Evolutionary conservation across 2,797 vertebrate genomes (phyloP), one percentile per base, ranked within the genome.

Genomic region (Melanotaenia maccullochi): DNA sequence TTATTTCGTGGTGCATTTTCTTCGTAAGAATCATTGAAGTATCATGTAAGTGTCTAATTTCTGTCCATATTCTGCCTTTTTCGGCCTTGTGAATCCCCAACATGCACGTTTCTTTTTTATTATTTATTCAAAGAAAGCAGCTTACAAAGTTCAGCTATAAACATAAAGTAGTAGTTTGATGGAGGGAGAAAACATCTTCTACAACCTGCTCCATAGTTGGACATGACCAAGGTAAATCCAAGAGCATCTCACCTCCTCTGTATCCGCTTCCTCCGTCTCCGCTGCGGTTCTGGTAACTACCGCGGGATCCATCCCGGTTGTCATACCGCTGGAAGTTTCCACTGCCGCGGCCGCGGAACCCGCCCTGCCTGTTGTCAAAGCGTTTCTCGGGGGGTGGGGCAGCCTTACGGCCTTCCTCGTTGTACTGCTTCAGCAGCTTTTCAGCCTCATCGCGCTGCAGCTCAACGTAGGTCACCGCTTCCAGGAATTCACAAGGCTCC

Each of bases 321-420:
- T 95, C 95, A 5, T 94, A 94, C 32, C 95, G 95, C 88, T 96
- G 96, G 87, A 93, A 97, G 79, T 91, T 90, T 0, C 93, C 84
- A 0, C 93, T 76, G 0, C 90, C 94, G 0, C 95, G 94, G 38
- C 95, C 96, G 0, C 96, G 93, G 87, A 94, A 95, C 0, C 95
- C 92, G 0, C 93, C 92, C 36, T 89, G 92, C 35, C 94, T 91
- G 92, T 92, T 96, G 87, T 97, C 96, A 2, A 96, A 97, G 60
- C 96, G 96, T 72, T 98, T 98, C 2, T 97, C 96, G 0, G 97
- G 96, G 0, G 97, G 97, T 0, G 96, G 97, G 0, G 93, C 96
- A 0, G 97, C 96, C 82, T 93, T 96, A 47, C 95, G 94, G 32
- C 97, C 97, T 44, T 98, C 97, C 40, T 97, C 96, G 2, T 97